phyloP scores from a whole-genome alignment of 2,888 invertebrate species.

The Merodon equestris region DNA sequence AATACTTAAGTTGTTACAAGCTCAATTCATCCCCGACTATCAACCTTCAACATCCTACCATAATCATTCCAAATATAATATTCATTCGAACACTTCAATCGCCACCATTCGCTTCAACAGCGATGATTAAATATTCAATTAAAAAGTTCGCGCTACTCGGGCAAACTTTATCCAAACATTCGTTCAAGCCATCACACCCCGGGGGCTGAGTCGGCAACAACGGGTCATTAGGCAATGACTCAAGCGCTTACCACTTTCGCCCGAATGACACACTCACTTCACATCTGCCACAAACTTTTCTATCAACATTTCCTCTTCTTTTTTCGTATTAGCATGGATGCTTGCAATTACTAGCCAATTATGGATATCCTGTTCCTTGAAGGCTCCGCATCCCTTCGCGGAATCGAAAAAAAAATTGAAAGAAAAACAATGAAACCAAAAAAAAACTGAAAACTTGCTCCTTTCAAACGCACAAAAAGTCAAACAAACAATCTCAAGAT shows the following conservation, averaged over 20 bases:
- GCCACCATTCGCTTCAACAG: constrained; percentile 6
- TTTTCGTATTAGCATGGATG: constrained; percentile 23
- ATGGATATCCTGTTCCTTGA: not conserved
- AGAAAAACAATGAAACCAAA: no score
- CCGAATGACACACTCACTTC: constrained; percentile 32
- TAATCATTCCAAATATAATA: constrained; percentile 6
- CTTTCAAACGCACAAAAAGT: not conserved
- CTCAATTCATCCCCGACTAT: not conserved
- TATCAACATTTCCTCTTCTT: constrained; percentile 49
- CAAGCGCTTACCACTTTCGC: constrained; percentile 18
- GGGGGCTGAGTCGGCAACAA: no score
- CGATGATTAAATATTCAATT: constrained; percentile 51
- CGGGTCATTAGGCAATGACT: constrained; percentile 48
- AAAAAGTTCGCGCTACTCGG: constrained; percentile 1
- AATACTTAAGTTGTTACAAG: not conserved
- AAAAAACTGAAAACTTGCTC: not conserved
- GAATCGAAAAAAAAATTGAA: no score
- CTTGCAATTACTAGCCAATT: constrained; percentile 42
- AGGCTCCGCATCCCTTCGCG: no score
- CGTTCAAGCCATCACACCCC: constrained; percentile 10
- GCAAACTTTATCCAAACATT: constrained; percentile 26
- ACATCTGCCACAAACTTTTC: constrained; percentile 43
- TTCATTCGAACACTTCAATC: constrained; percentile 37
- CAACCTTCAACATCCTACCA: not conserved
- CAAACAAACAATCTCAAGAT: not conserved